A percentile compares a stretch with the other conserved stretches of the same genome.
Conservation (phyloP, 1,140 invertebrate species). For the Cotesia typhae region DNA sequence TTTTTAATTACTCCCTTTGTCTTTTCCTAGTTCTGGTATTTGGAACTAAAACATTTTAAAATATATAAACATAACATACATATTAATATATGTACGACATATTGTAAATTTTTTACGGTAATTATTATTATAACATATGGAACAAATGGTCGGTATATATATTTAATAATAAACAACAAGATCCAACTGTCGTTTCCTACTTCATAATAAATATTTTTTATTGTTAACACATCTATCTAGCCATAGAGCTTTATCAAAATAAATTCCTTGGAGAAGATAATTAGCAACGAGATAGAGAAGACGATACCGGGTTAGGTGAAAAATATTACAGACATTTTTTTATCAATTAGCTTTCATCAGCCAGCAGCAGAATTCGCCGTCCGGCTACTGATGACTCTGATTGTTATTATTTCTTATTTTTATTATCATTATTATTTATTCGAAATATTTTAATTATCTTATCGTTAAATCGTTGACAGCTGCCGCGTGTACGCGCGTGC, state of each 20-base stretch:
- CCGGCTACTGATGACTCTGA: constrained; percentile 3
- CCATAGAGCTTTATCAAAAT: too few relatives aligned
- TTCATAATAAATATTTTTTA: neutral
- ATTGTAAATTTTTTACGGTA: constrained; percentile 1
- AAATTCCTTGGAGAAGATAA: too few relatives aligned
- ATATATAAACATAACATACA: neutral
- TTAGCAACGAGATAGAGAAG: too few relatives aligned
- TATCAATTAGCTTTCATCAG: too few relatives aligned
- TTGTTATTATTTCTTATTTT: neutral
- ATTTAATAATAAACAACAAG: constrained; percentile 6
- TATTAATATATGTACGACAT: neutral
- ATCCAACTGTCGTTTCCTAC: constrained; percentile 8
- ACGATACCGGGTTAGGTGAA: too few relatives aligned
- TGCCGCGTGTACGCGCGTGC: constrained; percentile 57
- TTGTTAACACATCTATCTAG: neutral
- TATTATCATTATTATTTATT: constrained; percentile 38
- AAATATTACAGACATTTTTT: too few relatives aligned
- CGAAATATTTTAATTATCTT: constrained; percentile 67
- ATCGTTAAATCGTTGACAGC: constrained; percentile 62
- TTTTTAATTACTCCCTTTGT: constrained; percentile 4
- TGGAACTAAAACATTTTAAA: too few relatives aligned
- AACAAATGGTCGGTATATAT: constrained; percentile 7
- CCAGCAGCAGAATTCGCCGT: too few relatives aligned
- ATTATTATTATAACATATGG: constrained; percentile 3
- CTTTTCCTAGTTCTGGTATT: neutral